Percentiles rank a stretch among this genome's conserved stretches.
Evolutionary conservation across 2,888 invertebrate genomes (phyloP).

Genomic region (Callyntrura guangdongensis): DNA sequence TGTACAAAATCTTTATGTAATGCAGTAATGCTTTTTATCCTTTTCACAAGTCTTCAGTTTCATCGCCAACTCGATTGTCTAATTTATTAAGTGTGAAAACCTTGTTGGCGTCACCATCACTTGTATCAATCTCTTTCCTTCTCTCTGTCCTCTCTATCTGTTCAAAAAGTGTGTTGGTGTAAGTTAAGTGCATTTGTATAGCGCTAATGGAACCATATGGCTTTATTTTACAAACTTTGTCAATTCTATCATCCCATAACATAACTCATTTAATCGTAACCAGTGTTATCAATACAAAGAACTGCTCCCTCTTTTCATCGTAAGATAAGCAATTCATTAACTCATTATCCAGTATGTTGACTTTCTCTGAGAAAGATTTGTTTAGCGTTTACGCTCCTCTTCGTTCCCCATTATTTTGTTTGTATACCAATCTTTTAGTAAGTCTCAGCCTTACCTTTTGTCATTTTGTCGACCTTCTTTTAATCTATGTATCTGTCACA

Average conservation of each 20-base stretch:
- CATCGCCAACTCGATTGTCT: conserved; percentile 26
- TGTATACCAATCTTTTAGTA: too few species aligned
- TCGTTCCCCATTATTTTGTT: background rate
- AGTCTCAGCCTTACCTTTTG: background rate
- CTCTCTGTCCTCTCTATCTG: background rate
- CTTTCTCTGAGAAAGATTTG: background rate
- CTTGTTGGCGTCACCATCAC: conserved; percentile 39
- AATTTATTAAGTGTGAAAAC: conserved; percentile 30
- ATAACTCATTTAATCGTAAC: conserved; percentile 55
- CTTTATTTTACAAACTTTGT: conserved; percentile 72
- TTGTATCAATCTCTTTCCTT: conserved; percentile 40
- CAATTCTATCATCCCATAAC: conserved; percentile 20
- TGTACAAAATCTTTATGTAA: background rate
- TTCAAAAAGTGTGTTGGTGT: conserved; percentile 61
- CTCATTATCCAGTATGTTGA: conserved; percentile 40
- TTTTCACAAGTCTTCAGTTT: background rate
- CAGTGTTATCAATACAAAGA: background rate
- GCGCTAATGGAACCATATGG: conserved; percentile 78
- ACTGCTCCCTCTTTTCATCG: background rate
- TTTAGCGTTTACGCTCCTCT: background rate
- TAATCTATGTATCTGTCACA: background rate
- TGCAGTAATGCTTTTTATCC: background rate
- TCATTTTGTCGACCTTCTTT: background rate
- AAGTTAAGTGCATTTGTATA: conserved; percentile 63
- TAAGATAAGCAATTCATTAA: conserved; percentile 61